phyloP scores from a whole-genome alignment of 2,888 invertebrate species.

The Electrophaes corylata region DNA sequence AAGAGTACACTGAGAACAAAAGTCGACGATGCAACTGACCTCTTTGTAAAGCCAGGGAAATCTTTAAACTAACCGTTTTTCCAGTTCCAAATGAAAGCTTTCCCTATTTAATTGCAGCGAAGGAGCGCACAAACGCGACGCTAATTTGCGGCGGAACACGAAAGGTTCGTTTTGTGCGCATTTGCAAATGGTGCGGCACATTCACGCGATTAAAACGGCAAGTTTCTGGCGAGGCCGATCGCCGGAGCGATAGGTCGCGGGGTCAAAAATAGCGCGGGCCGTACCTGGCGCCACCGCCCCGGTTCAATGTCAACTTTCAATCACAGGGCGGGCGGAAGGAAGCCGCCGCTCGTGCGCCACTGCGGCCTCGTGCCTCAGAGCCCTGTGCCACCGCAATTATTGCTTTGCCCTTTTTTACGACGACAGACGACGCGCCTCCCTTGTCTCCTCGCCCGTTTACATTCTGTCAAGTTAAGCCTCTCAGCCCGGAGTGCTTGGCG shows the following conservation, averaged over 20 bases:
- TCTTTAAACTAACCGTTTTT: conserved; percentile 30
- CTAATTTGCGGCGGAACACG: conserved; percentile 63
- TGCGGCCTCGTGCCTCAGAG: conserved; percentile 49
- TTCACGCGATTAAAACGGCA: conserved; percentile 78
- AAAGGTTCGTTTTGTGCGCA: conserved; percentile 63
- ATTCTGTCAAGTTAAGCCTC: conserved; percentile 69
- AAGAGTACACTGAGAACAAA: conserved; percentile 18
- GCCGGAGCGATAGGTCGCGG: conserved; percentile 78
- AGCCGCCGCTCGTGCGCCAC: conserved; percentile 69
- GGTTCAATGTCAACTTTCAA: conserved; percentile 82
- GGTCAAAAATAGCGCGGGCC: conserved; percentile 80
- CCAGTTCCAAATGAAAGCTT: conserved; percentile 43
- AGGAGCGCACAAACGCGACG: conserved; percentile 54
- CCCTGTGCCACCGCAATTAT: conserved; percentile 64
- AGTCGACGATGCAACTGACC: conserved; percentile 30
- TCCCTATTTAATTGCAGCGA: conserved; percentile 53
- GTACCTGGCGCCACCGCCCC: conserved; percentile 79
- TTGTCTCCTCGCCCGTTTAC: conserved; percentile 63
- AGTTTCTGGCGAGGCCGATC: conserved; percentile 78
- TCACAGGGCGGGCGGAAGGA: conserved; percentile 77
- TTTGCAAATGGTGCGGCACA: conserved; percentile 73
- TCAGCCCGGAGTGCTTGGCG: conserved; percentile 58
- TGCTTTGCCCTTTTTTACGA: conserved; percentile 69
- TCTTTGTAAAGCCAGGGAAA: conserved; percentile 26
- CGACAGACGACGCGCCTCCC: conserved; percentile 59